Evolutionary conservation across 1,140 invertebrate species (phyloP).

Genomic region (Nomia melanderi): DNA sequence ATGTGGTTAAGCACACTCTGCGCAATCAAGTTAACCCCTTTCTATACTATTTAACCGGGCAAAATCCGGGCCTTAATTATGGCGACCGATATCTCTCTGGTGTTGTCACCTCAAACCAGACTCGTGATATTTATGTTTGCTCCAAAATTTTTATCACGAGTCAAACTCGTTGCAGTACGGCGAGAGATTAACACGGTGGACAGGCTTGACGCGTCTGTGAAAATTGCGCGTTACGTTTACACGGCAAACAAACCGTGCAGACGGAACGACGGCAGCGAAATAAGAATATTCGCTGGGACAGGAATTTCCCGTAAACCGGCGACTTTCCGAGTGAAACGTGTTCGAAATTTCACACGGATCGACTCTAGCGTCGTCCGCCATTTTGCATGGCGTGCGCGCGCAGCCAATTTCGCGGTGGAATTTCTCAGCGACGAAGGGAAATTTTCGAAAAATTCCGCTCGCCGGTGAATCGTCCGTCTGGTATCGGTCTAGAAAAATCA

Average conservation of each 20-base stretch:
- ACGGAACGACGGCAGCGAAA: not conserved
- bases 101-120: too few relatives aligned
- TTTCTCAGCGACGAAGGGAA: not conserved
- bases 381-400: not conserved
- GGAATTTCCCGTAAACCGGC: not conserved
- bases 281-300: not conserved
- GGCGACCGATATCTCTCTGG: too few relatives aligned
- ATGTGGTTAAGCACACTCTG: slow-evolving; percentile 10
- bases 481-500: not conserved
- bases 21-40: slow-evolving; percentile 4
- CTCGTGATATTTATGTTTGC: too few relatives aligned
- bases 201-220: not conserved
- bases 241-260: not conserved
- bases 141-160: too few relatives aligned
- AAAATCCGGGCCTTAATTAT: too few relatives aligned
- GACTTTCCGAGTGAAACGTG: not conserved
- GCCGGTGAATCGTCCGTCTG: not conserved
- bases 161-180: too few relatives aligned
- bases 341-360: not conserved
- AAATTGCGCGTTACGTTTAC: slow-evolving; percentile 5
- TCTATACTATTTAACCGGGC: too few relatives aligned
- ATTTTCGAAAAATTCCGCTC: not conserved
- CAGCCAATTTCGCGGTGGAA: not conserved
- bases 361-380: not conserved
- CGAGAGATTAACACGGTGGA: too few relatives aligned